A percentile compares a stretch with the other conserved stretches of the same genome.
These are phyloP conservation scores for Zaprionus tsacasi DNA, from an alignment of 1,140 invertebrate genomes.

Conservation along the genomic window DNA sequence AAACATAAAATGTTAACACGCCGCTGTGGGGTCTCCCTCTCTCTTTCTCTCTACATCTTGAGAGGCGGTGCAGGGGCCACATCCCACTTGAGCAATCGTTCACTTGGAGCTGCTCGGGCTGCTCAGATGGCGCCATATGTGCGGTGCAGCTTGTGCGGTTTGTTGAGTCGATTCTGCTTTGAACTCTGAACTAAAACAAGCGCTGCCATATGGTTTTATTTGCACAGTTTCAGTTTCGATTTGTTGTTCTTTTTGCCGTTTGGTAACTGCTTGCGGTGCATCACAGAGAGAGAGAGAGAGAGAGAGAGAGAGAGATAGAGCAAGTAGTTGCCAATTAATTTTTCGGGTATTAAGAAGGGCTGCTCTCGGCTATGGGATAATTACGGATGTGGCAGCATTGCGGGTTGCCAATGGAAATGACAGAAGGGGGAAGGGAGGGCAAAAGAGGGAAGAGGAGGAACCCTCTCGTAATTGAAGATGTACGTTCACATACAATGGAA, in stretches of 20 bases:
- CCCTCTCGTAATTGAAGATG: slow-evolving; percentile 34
- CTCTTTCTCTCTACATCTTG: not conserved
- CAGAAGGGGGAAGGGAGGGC: not conserved
- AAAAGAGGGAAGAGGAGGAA: not conserved
- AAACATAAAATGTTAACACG: slow-evolving; percentile 52
- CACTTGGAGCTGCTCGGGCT: slow-evolving; percentile 32
- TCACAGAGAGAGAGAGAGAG: not conserved
- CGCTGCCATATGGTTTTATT: slow-evolving; percentile 43
- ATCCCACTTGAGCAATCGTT: slow-evolving; percentile 44
- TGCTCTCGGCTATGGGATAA: not conserved
- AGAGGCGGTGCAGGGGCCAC: not conserved
- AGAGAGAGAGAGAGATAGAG: not conserved
- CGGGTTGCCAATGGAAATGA: not conserved
- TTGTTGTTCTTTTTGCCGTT: slow-evolving; percentile 12
- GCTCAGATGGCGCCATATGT: slow-evolving; percentile 42
- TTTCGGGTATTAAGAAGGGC: slow-evolving; percentile 4
- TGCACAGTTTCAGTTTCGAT: slow-evolving; percentile 13
- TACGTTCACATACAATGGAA: slow-evolving; percentile 24
- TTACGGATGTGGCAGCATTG: not conserved
- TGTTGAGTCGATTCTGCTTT: slow-evolving; percentile 16
- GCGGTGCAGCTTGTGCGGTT: slow-evolving; percentile 34
- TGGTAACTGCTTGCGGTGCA: slow-evolving; percentile 15
- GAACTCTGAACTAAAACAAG: slow-evolving; percentile 42
- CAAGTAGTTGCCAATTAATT: slow-evolving; percentile 33
- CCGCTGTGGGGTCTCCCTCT: slow-evolving; percentile 10